Evolutionary conservation across 2,888 invertebrate genomes (phyloP).

Genomic region (Amiota communis): DNA sequence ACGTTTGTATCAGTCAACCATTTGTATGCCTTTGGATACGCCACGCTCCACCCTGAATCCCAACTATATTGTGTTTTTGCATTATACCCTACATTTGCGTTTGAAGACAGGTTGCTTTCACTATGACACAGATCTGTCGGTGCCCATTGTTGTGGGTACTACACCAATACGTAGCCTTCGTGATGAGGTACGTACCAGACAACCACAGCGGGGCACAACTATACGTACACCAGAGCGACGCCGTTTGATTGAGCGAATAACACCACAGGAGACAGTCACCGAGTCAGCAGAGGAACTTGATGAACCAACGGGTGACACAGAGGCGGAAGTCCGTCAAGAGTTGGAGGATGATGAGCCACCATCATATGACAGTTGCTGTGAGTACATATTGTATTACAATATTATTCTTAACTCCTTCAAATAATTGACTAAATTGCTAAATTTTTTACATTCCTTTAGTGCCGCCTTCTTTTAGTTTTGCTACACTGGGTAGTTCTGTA

Average conservation of each 20-base stretch:
- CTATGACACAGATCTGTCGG: constrained; percentile 63
- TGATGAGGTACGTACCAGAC: constrained; percentile 47
- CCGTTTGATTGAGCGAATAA: constrained; percentile 52
- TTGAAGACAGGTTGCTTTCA: constrained; percentile 66
- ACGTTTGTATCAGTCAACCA: constrained; percentile 75
- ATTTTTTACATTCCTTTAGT: constrained; percentile 46
- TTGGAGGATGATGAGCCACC: constrained; percentile 64
- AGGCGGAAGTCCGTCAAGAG: constrained; percentile 48
- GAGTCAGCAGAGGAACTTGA: constrained; percentile 12
- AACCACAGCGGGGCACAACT: constrained; percentile 45
- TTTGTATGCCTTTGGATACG: constrained; percentile 77
- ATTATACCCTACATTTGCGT: constrained; percentile 64
- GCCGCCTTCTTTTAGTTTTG: constrained; percentile 68
- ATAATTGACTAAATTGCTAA: neutral
- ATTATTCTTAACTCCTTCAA: too few relatives aligned
- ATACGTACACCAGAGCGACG: constrained; percentile 55
- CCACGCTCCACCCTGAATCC: constrained; percentile 79
- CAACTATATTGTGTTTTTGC: constrained; percentile 66
- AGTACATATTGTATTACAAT: constrained; percentile 40
- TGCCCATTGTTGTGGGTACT: constrained; percentile 65
- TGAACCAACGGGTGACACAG: constrained; percentile 33
- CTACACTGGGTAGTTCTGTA: constrained; percentile 64
- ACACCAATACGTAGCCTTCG: constrained; percentile 57
- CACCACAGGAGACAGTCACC: neutral
- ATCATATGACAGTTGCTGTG: constrained; percentile 67